Conservation (phyloP, 2,888 invertebrate species). For the Watsonalla binaria region DNA sequence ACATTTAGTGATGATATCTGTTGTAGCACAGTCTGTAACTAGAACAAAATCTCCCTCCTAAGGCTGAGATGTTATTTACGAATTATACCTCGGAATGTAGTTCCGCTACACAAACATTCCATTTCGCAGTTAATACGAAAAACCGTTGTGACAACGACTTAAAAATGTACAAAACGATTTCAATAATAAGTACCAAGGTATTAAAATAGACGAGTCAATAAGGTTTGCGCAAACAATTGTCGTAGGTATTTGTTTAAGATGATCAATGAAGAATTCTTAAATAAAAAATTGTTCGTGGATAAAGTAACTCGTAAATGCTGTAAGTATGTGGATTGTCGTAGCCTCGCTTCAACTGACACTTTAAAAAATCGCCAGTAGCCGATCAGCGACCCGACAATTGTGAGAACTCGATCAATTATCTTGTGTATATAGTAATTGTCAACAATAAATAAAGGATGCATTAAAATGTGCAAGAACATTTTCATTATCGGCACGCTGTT, state of each 20-base stretch:
- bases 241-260: constrained; percentile 44
- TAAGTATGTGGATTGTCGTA: constrained; percentile 43
- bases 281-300: constrained; percentile 45
- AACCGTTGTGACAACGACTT: constrained; percentile 45
- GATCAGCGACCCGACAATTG: constrained; percentile 70
- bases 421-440: constrained; percentile 73
- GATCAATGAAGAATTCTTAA: constrained; percentile 48
- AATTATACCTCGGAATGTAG: constrained; percentile 29
- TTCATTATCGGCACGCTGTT: constrained; percentile 70
- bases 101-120: constrained; percentile 54
- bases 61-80: constrained; percentile 7
- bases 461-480: constrained; percentile 60
- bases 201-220: constrained; percentile 47
- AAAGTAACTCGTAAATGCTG: constrained; percentile 39
- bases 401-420: constrained; percentile 78
- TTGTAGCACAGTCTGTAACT: too few species aligned
- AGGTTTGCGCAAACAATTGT: constrained; percentile 55
- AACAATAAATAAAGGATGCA: constrained; percentile 68
- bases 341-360: constrained; percentile 44
- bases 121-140: constrained; percentile 34
- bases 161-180: constrained; percentile 42
- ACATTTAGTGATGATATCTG: background rate
- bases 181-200: constrained; percentile 29
- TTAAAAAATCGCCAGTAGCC: constrained; percentile 67
- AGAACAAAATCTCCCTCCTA: too few species aligned